Conservation (phyloP, 1,140 invertebrate species). For the Lepidurus couesii region DNA sequence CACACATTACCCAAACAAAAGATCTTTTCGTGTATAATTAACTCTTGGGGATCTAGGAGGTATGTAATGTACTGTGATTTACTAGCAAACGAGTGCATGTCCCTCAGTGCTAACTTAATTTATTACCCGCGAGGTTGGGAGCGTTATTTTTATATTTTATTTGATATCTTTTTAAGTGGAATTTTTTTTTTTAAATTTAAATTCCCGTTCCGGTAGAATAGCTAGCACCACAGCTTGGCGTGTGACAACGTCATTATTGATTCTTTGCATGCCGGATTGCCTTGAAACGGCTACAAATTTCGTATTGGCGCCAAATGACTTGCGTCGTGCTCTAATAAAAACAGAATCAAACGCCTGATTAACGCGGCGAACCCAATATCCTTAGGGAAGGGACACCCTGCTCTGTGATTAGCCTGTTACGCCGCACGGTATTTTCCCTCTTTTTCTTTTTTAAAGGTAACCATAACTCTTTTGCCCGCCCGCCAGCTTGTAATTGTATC, state of each 20-base stretch:
- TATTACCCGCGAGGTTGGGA: background rate
- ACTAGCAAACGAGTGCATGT: too few species aligned
- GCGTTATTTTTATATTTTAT: background rate
- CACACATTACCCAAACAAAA: too few species aligned
- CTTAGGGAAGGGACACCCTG: background rate
- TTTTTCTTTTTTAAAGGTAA: too few species aligned
- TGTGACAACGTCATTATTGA: background rate
- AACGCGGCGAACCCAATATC: background rate
- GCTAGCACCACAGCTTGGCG: too few species aligned
- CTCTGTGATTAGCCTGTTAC: background rate
- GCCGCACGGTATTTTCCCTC: background rate
- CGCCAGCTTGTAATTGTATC: background rate
- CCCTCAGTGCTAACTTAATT: too few species aligned
- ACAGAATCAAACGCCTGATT: background rate
- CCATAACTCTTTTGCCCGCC: background rate
- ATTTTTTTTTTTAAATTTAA: too few species aligned
- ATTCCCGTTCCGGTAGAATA: too few species aligned
- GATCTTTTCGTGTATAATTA: too few species aligned
- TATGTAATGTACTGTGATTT: too few species aligned
- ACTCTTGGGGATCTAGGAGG: too few species aligned
- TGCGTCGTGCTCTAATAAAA: background rate
- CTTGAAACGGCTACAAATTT: background rate
- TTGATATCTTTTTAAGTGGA: too few species aligned
- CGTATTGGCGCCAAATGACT: background rate
- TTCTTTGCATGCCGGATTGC: background rate